Evolutionary conservation across 1,140 invertebrate species (phyloP).

Genomic region (Drosophila aff.): DNA sequence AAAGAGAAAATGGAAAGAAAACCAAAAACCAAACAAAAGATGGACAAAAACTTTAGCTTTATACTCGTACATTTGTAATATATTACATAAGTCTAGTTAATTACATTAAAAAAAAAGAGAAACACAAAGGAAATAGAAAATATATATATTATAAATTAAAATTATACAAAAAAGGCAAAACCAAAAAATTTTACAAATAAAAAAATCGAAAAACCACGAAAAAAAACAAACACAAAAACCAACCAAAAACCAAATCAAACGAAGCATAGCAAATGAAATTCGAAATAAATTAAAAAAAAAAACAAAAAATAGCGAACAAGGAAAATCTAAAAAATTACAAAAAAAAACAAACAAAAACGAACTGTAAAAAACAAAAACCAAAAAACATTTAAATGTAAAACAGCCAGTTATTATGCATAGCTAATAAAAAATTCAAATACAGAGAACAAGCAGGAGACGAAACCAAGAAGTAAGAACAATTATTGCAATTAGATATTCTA

Average conservation of each 20-base stretch:
- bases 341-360: slow-evolving; percentile 54
- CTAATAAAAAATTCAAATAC: slow-evolving; percentile 60
- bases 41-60: slow-evolving; percentile 84
- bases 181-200: slow-evolving; percentile 53
- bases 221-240: slow-evolving; percentile 49
- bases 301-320: slow-evolving; percentile 34
- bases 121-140: slow-evolving; percentile 53
- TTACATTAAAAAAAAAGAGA: slow-evolving; percentile 61
- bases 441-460: slow-evolving; percentile 28
- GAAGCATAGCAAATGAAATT: slow-evolving; percentile 77
- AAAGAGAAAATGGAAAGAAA: slow-evolving; percentile 9
- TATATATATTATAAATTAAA: slow-evolving; percentile 60
- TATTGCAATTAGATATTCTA: slow-evolving; percentile 80
- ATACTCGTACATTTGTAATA: slow-evolving; percentile 85
- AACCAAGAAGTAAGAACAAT: slow-evolving; percentile 43
- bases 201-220: slow-evolving; percentile 36
- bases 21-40: slow-evolving; percentile 50
- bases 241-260: slow-evolving; percentile 71
- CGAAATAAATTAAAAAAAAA: slow-evolving; percentile 46
- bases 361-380: slow-evolving; percentile 52
- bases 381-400: slow-evolving; percentile 76
- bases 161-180: slow-evolving; percentile 57
- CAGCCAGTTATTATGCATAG: slow-evolving; percentile 76
- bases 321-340: slow-evolving; percentile 28
- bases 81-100: slow-evolving; percentile 84